Evolutionary conservation across 2,113 vertebrate genomes (phyloP).

Genomic region (Mobula birostris): DNA sequence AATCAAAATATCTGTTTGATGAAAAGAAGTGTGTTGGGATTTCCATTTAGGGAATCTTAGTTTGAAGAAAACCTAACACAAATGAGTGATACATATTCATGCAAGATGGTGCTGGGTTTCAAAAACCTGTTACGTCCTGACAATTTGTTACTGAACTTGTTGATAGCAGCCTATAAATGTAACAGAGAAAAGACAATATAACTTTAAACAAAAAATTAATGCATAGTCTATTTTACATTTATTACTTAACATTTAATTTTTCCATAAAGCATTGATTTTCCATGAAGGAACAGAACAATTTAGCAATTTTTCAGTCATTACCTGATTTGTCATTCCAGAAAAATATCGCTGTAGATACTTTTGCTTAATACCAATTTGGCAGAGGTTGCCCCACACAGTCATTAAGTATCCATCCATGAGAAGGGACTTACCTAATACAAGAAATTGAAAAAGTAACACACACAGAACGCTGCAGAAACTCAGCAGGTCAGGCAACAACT

Average conservation of each 20-base stretch:
- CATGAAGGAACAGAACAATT: constrained; percentile 1
- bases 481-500: too few species aligned
- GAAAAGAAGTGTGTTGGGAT: not conserved
- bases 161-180: not conserved
- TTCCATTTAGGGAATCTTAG: not conserved
- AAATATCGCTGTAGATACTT: not conserved
- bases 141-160: not conserved
- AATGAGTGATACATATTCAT: not conserved
- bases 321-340: not conserved
- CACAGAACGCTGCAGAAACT: too few species aligned
- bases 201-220: constrained; percentile 30
- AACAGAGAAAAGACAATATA: not conserved
- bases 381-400: not conserved
- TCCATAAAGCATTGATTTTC: not conserved
- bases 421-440: not conserved
- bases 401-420: not conserved
- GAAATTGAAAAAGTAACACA: not conserved
- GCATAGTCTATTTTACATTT: constrained; percentile 7
- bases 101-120: not conserved
- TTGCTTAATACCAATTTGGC: not conserved
- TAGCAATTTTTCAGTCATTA: constrained; percentile 18
- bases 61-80: not conserved
- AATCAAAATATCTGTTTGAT: not conserved
- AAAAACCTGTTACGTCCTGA: not conserved
- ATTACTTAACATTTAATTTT: not conserved